A percentile compares a stretch with the other conserved stretches of the same genome.
Conservation (phyloP, 2,888 invertebrate genomes). For the Agonum fuliginosum region DNA sequence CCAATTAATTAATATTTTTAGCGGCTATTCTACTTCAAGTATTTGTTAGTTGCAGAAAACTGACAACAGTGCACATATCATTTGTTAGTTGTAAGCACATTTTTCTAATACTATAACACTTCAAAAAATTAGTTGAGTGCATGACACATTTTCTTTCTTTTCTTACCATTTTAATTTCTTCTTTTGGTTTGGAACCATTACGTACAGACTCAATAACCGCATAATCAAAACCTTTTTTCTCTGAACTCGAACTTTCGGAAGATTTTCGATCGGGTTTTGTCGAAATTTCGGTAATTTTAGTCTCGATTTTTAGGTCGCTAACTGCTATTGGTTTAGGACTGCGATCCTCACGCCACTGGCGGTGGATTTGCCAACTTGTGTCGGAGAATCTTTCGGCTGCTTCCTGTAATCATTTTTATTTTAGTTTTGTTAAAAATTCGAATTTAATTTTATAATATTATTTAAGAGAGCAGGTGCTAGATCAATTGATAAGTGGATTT, state of each 20-base stretch:
- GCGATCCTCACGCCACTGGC: conserved; percentile 78
- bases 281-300: conserved; percentile 52
- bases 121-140: conserved; percentile 1
- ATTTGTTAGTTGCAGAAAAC: conserved; percentile 5
- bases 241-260: conserved; percentile 32
- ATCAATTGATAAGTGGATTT: conserved; percentile 2
- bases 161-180: conserved; percentile 38
- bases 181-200: conserved; percentile 37
- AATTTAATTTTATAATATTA: not conserved
- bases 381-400: conserved; percentile 82
- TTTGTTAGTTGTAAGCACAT: conserved; percentile 15
- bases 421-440: conserved; percentile 38
- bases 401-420: conserved; percentile 73
- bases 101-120: conserved; percentile 17
- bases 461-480: conserved; percentile 1
- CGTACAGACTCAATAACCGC: conserved; percentile 60
- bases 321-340: conserved; percentile 53
- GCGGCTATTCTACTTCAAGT: conserved; percentile 2
- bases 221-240: conserved; percentile 62
- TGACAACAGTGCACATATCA: conserved; percentile 12
- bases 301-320: conserved; percentile 40
- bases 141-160: conserved; percentile 4
- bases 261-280: conserved; percentile 60
- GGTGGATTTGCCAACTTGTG: conserved; percentile 84
- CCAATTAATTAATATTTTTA: conserved; percentile 30